Conservation (phyloP, 2,797 vertebrate genomes). For the Cheirogaleus major region DNA sequence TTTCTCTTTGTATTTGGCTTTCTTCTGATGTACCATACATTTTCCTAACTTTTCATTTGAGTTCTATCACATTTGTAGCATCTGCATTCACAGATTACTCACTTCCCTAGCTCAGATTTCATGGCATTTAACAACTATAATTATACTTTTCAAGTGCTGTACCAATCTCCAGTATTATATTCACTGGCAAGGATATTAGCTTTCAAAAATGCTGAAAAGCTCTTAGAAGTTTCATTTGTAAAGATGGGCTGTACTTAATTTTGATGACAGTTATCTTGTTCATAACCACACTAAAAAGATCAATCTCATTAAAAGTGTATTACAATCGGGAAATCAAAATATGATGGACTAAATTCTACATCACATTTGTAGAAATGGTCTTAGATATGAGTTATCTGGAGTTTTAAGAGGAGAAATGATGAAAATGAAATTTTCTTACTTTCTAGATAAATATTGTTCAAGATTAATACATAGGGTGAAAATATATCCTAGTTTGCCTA, state of each 20-base stretch:
- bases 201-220: conserved; percentile 62
- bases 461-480: not conserved
- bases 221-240: conserved; percentile 65
- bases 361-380: conserved; percentile 23
- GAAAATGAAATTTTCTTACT: conserved; percentile 12
- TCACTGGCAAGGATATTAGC: conserved; percentile 53
- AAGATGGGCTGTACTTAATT: conserved; percentile 65
- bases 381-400: conserved; percentile 32
- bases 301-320: conserved; percentile 57
- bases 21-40: not conserved
- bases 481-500: not conserved
- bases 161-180: conserved; percentile 51
- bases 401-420: conserved; percentile 1
- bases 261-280: conserved; percentile 67
- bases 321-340: conserved; percentile 47
- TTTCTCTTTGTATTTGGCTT: conserved; percentile 7
- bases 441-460: conserved; percentile 32
- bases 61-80: conserved; percentile 22
- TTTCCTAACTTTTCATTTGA: conserved; percentile 32
- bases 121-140: conserved; percentile 68
- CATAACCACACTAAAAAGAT: conserved; percentile 56
- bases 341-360: not conserved
- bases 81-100: conserved; percentile 46
- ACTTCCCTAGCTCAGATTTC: conserved; percentile 46
- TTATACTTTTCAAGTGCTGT: conserved; percentile 65